Percentiles rank a stretch among this genome's conserved stretches.
phyloP scores from a whole-genome alignment of 2,113 vertebrate genomes.

The Dasyprocta punctata region DNA sequence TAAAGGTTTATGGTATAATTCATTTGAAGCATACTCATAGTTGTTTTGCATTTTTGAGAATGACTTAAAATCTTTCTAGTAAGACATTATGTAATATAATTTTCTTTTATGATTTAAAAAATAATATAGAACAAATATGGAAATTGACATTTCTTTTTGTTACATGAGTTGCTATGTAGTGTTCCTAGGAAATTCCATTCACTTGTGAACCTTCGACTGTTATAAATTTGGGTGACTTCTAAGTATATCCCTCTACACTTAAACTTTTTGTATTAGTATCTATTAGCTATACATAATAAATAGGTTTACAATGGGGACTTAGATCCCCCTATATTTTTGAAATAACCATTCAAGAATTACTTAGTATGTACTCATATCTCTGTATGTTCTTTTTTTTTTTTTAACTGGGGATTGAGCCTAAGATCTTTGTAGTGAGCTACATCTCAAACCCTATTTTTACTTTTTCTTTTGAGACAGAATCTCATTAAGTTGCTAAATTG shows the following conservation, averaged over 20 bases:
- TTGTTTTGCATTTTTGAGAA: slow-evolving; percentile 77
- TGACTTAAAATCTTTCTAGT: slow-evolving; percentile 71
- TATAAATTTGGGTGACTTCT: not conserved
- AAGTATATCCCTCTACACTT: not conserved
- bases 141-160: not conserved
- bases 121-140: not conserved
- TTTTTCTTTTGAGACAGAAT: not conserved
- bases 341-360: too few relatives aligned
- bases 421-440: not conserved
- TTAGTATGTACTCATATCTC: not conserved
- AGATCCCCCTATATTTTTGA: not conserved
- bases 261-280: not conserved
- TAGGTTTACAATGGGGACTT: not conserved
- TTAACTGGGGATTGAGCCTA: not conserved
- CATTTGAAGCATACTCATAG: slow-evolving; percentile 68
- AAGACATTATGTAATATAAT: slow-evolving; percentile 46
- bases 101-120: not conserved
- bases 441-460: not conserved
- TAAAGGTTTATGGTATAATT: slow-evolving; percentile 78
- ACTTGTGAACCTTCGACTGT: not conserved
- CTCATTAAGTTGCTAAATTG: not conserved
- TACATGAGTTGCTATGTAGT: not conserved
- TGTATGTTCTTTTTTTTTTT: not conserved
- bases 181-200: not conserved
- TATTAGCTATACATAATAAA: not conserved